A percentile compares a stretch with the other conserved stretches of the same genome.
These are phyloP conservation scores for Buathra laborator DNA, from an alignment of 2,888 invertebrate species.

Conservation along the genomic window DNA sequence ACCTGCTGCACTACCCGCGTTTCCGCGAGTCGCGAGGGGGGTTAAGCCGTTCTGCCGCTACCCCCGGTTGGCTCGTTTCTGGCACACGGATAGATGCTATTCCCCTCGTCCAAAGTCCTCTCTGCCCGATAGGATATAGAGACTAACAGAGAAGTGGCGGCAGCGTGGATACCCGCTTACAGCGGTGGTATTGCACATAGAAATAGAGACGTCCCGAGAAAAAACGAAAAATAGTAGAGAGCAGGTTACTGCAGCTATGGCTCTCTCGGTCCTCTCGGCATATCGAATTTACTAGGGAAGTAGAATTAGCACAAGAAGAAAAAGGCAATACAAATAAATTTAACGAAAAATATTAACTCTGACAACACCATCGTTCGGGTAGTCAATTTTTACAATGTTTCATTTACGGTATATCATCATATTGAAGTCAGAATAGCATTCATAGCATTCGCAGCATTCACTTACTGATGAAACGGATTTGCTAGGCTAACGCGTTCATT, in stretches of 20 bases:
- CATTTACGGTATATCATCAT: too few species aligned
- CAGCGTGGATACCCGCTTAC: slow-evolving; percentile 20
- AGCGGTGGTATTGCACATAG: slow-evolving; percentile 46
- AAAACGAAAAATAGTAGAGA: slow-evolving; percentile 50
- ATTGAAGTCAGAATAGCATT: too few species aligned
- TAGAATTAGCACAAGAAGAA: slow-evolving; percentile 49
- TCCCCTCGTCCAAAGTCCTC: slow-evolving; percentile 53
- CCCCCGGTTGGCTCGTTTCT: slow-evolving; percentile 47
- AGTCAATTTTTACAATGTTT: too few species aligned
- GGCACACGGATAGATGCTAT: slow-evolving; percentile 61
- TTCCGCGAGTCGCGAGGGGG: slow-evolving; percentile 56
- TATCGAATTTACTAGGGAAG: slow-evolving; percentile 16
- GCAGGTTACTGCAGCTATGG: slow-evolving; percentile 43
- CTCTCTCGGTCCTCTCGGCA: slow-evolving; percentile 1
- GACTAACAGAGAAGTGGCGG: slow-evolving; percentile 36
- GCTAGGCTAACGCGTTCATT: neutral
- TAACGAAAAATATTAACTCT: slow-evolving; percentile 4
- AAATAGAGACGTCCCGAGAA: slow-evolving; percentile 53
- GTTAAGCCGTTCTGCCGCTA: slow-evolving; percentile 56
- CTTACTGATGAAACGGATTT: too few species aligned
- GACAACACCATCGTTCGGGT: too few species aligned
- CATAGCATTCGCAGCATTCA: too few species aligned
- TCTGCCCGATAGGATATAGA: slow-evolving; percentile 46
- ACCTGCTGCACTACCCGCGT: slow-evolving; percentile 60
- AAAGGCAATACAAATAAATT: slow-evolving; percentile 36